Percentiles rank a stretch among this genome's conserved stretches.
phyloP scores from a whole-genome alignment of 2,797 vertebrate species.

The Pseudotriccus pelzelni region DNA sequence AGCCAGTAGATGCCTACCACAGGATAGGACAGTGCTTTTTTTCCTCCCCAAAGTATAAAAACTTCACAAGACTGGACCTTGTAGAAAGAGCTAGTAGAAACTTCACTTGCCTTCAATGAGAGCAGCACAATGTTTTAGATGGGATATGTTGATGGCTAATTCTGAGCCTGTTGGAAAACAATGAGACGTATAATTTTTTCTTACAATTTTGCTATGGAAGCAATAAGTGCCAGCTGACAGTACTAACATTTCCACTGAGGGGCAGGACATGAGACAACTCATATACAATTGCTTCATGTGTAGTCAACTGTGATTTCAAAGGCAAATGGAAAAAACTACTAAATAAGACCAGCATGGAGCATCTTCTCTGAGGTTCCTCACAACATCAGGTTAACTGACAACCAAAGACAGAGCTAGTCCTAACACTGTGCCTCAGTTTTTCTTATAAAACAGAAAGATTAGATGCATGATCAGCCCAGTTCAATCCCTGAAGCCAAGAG shows the following conservation, averaged over 20 bases:
- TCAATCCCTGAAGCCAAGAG: neutral
- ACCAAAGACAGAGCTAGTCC: neutral
- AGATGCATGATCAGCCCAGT: neutral
- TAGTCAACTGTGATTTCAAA: neutral
- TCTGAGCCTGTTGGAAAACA: neutral
- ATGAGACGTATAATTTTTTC: neutral
- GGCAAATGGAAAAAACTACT: neutral
- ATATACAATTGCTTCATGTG: neutral
- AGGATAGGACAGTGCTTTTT: neutral
- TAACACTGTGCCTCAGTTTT: neutral
- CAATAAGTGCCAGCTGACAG: neutral
- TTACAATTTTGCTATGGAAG: neutral
- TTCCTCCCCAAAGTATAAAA: neutral
- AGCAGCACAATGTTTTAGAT: neutral
- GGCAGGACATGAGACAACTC: neutral
- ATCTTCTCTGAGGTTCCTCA: neutral
- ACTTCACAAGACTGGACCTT: neutral
- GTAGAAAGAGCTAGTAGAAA: neutral
- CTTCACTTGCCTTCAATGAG: neutral
- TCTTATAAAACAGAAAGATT: neutral
- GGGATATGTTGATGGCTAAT: neutral
- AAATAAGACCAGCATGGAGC: neutral
- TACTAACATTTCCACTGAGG: neutral
- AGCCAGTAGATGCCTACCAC: neutral
- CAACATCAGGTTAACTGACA: neutral